A percentile compares a stretch with the other conserved stretches of the same genome.
phyloP scores from a whole-genome alignment of 1,140 invertebrate genomes.

The Magallana ariakensis region DNA sequence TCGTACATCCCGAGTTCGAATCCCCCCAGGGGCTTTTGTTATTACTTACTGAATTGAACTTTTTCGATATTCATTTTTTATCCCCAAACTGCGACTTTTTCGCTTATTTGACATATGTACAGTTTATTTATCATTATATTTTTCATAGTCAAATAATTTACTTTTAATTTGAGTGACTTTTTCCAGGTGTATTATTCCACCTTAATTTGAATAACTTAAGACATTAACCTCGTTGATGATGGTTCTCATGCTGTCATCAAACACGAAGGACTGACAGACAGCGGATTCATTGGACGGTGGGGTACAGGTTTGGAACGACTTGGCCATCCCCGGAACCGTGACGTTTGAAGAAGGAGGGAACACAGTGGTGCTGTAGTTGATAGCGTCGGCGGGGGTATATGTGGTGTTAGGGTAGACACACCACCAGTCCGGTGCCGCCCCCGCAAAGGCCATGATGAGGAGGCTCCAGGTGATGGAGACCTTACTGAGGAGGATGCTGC shows the following conservation, averaged over 20 bases:
- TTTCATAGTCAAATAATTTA: too few relatives aligned
- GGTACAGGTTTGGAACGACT: neutral
- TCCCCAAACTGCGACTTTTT: too few relatives aligned
- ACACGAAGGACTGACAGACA: constrained; percentile 7
- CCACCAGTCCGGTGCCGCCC: constrained; percentile 62
- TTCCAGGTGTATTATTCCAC: too few relatives aligned
- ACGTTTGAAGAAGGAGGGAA: neutral
- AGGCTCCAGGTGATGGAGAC: constrained; percentile 58
- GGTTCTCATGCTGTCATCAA: constrained; percentile 42
- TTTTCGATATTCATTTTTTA: too few relatives aligned
- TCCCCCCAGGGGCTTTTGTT: too few relatives aligned
- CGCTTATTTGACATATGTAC: too few relatives aligned
- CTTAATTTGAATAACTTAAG: too few relatives aligned
- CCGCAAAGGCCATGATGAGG: constrained; percentile 62
- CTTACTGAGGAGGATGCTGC: constrained; percentile 41
- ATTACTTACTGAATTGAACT: too few relatives aligned
- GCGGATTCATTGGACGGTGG: neutral
- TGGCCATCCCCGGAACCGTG: neutral
- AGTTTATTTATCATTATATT: too few relatives aligned
- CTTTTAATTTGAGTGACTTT: too few relatives aligned
- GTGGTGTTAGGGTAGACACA: constrained; percentile 41
- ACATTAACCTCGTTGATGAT: constrained; percentile 41
- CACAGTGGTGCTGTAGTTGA: neutral
- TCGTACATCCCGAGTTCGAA: too few relatives aligned
- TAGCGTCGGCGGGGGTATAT: neutral